Evolutionary conservation across 2,888 invertebrate genomes (phyloP), one percentile per base, ranked within the genome.

Genomic region (Pocota personata): DNA sequence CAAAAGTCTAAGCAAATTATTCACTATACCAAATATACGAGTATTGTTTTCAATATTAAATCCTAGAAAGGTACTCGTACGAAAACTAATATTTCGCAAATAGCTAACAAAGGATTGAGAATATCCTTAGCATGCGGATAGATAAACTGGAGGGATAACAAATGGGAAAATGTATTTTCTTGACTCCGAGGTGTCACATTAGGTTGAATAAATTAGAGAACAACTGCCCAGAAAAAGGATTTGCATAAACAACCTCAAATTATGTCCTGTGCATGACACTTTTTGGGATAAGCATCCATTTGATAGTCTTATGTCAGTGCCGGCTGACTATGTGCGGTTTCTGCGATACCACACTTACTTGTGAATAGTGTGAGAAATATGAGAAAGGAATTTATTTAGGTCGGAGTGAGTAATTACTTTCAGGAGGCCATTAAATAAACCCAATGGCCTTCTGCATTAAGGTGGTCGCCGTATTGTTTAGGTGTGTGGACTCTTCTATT

Each of bases 151-250:
- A n/a, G 1, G n/a, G 1, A 10, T 24, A 24, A 50, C 24, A 24
- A 24, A 24, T 50, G 12, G 50, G 19, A 1, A 21, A 50, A 50
- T 50, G 8, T n/a, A 50, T 50, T 50, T 50, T n/a, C 37, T 50
- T 50, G 24, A 24, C 16, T 50, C 12, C 12, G 50, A 50, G 24
- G 24, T 50, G 50, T 50, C 50, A 24, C 50, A 50, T 50, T 50
- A 50, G 50, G 50, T 50, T 50, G 50, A 50, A 50, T 50, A 50
- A 50, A 50, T 50, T 50, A 24, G 24, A 50, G 50, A 50, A 50
- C 50, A 50, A 50, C 50, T 50, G 50, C 19, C 24, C 21, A 6
- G 21, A 24, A 50, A 46, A 50, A 50, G 50, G 24, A 50, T 50
- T 50, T 50, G 50, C 50, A 50, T 50, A 50, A 50, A 50, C 50